A percentile compares a stretch with the other conserved stretches of the same genome.
phyloP scores from a whole-genome alignment of 2,888 invertebrate species.

The Ochropleura leucogaster region DNA sequence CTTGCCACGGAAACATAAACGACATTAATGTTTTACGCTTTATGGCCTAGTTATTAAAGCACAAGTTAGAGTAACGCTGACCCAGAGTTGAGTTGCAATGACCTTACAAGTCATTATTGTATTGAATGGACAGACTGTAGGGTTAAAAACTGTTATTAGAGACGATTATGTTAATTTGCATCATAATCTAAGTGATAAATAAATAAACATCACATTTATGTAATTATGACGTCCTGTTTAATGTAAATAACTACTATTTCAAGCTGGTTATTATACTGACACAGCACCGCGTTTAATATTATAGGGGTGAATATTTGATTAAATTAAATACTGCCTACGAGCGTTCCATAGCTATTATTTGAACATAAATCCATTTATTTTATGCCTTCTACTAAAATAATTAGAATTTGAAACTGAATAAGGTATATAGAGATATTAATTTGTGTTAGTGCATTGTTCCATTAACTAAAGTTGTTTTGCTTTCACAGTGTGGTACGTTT shows the following conservation, averaged over 20 bases:
- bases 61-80: slow-evolving; percentile 60
- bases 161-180: slow-evolving; percentile 65
- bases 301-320: slow-evolving; percentile 57
- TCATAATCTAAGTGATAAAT: slow-evolving; percentile 56
- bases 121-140: slow-evolving; percentile 72
- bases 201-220: slow-evolving; percentile 47
- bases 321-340: slow-evolving; percentile 40
- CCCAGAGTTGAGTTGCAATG: slow-evolving; percentile 74
- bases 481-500: slow-evolving; percentile 20
- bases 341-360: slow-evolving; percentile 24
- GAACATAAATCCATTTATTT: slow-evolving; percentile 46
- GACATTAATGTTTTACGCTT: slow-evolving; percentile 60
- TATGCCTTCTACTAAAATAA: slow-evolving; percentile 42
- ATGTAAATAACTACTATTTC: slow-evolving; percentile 33
- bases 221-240: slow-evolving; percentile 37
- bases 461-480: slow-evolving; percentile 19
- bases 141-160: slow-evolving; percentile 68
- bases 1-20: slow-evolving; percentile 64
- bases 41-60: slow-evolving; percentile 62
- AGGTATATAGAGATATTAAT: slow-evolving; percentile 23
- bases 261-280: slow-evolving; percentile 38
- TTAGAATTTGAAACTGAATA: slow-evolving; percentile 38
- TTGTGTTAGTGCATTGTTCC: slow-evolving; percentile 28
- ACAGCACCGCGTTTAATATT: slow-evolving; percentile 26
- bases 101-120: slow-evolving; percentile 76